Evolutionary conservation across 2,113 vertebrate species (phyloP), one percentile per base, ranked within the genome.

Genomic region (Chaenocephalus aceratus): DNA sequence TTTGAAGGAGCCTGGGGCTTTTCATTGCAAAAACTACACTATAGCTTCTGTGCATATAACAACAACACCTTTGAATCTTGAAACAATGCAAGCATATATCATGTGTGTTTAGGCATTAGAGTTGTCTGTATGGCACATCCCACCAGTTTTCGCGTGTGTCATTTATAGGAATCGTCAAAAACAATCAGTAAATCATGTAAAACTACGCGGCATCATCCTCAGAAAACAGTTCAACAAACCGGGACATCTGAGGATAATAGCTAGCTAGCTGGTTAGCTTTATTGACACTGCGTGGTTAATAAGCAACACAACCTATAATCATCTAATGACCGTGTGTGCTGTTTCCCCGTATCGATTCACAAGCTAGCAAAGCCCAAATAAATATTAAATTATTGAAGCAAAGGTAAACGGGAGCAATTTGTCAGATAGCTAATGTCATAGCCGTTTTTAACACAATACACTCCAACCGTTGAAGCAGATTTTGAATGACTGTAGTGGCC

Each of bases 191-290:
- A 49, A 46, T 54, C 23, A 63, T 18, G 48, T 21, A 14, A 53
- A 67, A 53, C 14, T 53, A 11, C 11, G 12, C 1, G 15, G 5
- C 14, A 56, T 12, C n/a, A 62, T 34, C 11, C 23, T 48, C 10
- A 49, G 46, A 36, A 48, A 48, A 66, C 58, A 78, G 21, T 48
- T 69, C 11, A 69, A 79, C 70, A 64, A 79, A 77, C 26, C 23
- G 65, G 81, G 71, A 57, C 67, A 84, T 86, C 26, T 77, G 30
- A 85, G 74, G 62, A 88, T 72, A 88, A 30, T n/a, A n/a, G 51
- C 36, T 69, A 69, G 23, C 41, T 81, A 84, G 79, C 77, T 26
- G n/a, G 72, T 73, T 89, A 86, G 86, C 85, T 68, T 2, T 21
- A 7, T 71, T 75, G 57, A 67, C 61, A 76, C 67, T 63, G 48